Evolutionary conservation across 1,140 invertebrate genomes (phyloP).

Genomic region (Micrasema minimum): DNA sequence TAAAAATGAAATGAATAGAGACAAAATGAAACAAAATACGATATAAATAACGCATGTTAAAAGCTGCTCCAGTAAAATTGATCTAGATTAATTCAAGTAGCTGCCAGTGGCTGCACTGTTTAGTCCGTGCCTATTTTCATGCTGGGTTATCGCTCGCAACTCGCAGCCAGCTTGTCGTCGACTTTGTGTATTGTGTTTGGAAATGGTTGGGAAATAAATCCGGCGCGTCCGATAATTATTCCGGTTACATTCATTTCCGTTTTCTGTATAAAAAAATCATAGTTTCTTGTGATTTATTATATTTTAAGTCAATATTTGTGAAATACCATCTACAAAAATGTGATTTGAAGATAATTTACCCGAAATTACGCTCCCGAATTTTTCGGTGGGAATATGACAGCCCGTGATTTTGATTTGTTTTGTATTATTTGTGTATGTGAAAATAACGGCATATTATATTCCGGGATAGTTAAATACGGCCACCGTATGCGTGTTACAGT

Average conservation of each 20-base stretch:
- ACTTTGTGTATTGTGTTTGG: conserved; percentile 24
- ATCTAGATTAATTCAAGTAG: no score
- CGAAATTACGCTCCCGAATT: conserved; percentile 19
- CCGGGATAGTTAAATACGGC: no score
- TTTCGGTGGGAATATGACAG: conserved; percentile 35
- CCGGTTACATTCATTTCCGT: no score
- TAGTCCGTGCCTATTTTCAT: conserved; percentile 6
- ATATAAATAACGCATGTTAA: no score
- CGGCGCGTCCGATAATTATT: conserved; percentile 28
- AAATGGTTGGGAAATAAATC: no score
- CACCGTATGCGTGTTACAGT: no score
- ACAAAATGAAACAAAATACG: no score
- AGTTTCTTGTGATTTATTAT: conserved; percentile 1
- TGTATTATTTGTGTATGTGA: conserved; percentile 25
- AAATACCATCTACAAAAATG: conserved; percentile 3
- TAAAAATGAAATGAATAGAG: no score
- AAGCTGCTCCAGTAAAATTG: no score
- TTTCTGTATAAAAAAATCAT: conserved; percentile 31
- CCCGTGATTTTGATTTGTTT: conserved; percentile 26
- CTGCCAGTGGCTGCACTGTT: conserved; percentile 1
- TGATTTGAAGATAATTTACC: not conserved
- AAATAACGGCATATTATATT: conserved; percentile 16
- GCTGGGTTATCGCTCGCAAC: not conserved
- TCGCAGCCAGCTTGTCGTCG: conserved; percentile 25
- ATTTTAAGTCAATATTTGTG: conserved; percentile 21